phyloP scores from a whole-genome alignment of 2,888 invertebrate genomes.

The Sinodicranocentrus sp. region DNA sequence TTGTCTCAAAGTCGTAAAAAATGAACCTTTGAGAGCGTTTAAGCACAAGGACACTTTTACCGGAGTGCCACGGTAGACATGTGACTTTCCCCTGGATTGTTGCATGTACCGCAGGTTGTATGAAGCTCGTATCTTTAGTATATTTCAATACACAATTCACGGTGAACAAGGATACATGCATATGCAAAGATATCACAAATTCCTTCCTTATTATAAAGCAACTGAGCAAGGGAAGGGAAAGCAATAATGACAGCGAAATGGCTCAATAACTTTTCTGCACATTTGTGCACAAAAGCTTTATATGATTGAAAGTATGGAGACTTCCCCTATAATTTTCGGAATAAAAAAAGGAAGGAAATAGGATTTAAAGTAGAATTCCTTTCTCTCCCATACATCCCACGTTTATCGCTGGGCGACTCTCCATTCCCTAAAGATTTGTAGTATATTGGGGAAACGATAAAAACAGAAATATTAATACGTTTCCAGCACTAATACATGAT shows the following conservation, averaged over 20 bases:
- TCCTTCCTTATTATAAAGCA: neutral
- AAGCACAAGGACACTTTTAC: too few species aligned
- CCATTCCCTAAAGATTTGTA: conserved; percentile 6
- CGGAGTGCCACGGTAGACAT: too few species aligned
- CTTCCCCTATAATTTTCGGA: neutral
- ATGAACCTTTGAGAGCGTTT: too few species aligned
- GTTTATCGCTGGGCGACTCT: conserved; percentile 44
- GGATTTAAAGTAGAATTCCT: conserved; percentile 53
- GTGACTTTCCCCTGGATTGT: too few species aligned
- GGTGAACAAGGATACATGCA: too few species aligned
- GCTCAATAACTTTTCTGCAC: conserved; percentile 48
- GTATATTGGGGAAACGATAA: conserved; percentile 48
- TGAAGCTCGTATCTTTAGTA: too few species aligned
- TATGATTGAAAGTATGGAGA: neutral
- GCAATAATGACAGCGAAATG: conserved; percentile 40
- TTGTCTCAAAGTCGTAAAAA: neutral
- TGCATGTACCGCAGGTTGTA: too few species aligned
- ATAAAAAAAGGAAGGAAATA: conserved; percentile 35
- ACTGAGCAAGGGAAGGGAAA: conserved; percentile 13
- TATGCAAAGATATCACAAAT: too few species aligned
- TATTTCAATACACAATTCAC: too few species aligned
- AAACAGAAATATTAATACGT: conserved; percentile 54
- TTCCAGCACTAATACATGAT: conserved; percentile 26
- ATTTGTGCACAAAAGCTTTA: neutral
- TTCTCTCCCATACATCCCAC: conserved; percentile 13